Percentiles rank a stretch among this genome's conserved stretches.
phyloP scores from a whole-genome alignment of 2,797 vertebrate species.

The Cynopterus sphinx region DNA sequence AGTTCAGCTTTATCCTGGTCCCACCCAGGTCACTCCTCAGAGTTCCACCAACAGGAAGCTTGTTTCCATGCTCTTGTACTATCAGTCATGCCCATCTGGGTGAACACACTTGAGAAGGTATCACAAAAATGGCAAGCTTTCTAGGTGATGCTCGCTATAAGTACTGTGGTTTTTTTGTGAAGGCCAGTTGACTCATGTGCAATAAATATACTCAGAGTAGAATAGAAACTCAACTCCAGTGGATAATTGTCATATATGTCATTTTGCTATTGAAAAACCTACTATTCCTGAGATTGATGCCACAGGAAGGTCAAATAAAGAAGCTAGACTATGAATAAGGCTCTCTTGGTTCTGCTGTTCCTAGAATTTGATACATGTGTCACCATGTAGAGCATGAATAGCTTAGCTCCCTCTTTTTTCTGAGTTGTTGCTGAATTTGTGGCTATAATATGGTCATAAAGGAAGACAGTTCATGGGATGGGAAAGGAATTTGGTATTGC shows the following conservation, averaged over 20 bases:
- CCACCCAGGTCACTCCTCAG: background rate
- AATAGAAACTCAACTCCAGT: background rate
- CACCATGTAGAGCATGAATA: background rate
- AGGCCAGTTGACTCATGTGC: background rate
- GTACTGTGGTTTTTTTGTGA: background rate
- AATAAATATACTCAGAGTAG: background rate
- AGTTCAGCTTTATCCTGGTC: background rate
- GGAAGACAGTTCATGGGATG: background rate
- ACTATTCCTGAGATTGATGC: background rate
- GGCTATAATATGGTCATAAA: background rate
- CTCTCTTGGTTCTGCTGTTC: background rate
- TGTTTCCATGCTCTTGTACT: background rate
- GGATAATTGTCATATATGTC: background rate
- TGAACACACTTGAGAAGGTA: accelerated
- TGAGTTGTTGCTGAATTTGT: background rate
- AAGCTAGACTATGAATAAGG: background rate
- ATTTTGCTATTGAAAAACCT: background rate
- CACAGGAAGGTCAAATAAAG: background rate
- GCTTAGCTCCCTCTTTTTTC: background rate
- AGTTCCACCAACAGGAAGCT: background rate
- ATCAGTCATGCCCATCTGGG: background rate
- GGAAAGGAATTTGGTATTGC: background rate
- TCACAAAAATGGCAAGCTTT: background rate
- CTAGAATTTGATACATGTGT: accelerated
- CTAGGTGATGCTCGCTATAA: background rate